Base-by-base conservation (phyloP, 2,113 vertebrate species). In the Amphilophus citrinellus region DNA sequence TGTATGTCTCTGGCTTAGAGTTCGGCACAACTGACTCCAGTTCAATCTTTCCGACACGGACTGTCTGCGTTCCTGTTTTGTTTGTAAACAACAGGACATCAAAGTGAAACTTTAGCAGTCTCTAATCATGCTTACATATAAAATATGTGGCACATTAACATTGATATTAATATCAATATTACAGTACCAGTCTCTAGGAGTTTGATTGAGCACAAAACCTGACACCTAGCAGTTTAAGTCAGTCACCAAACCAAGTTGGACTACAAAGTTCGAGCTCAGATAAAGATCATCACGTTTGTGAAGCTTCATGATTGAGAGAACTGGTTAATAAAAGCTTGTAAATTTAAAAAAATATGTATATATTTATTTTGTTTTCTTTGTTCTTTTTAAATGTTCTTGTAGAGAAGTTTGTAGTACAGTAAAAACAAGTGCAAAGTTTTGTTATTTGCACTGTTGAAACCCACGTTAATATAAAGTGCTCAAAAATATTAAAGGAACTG, bases 21-120 rank as follows among this genome's bases (percentile, higher is more conserved):
- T 95, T 94, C 1, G 96, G 96, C 24, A 96, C 95, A 53, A 96
- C 87, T 1, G 94, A 94, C 10, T 93, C 65, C 80, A 95, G 83
- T 24, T 91, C 63, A 1, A 87, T 17, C 61, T 80, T 93, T 2
- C 56, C 44, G 2, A 95, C 44, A 0, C 1, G 44, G 59, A 96
- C 44, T 4, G 56, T 63, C 83, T 96, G 95, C 0, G 15, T 92
- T 71, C 95, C 96, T 93, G 66, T 11, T 20, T 11, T 10, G 63
- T 20, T 79, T 1, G 0, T 6, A 88, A 20, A 82, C 10, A 13
- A 17, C 24, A 53, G 27, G 24, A 53, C 24, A 30, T 47, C 2
- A 10, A 32, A 73, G 8, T 53, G 1, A 53, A 73, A 50, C 13
- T 44, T 44, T 13, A 5, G 11, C 13, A 44, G 13, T 44, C 13